Conservation (phyloP, 2,797 vertebrate species). For the Orientallactaga sibirica region DNA sequence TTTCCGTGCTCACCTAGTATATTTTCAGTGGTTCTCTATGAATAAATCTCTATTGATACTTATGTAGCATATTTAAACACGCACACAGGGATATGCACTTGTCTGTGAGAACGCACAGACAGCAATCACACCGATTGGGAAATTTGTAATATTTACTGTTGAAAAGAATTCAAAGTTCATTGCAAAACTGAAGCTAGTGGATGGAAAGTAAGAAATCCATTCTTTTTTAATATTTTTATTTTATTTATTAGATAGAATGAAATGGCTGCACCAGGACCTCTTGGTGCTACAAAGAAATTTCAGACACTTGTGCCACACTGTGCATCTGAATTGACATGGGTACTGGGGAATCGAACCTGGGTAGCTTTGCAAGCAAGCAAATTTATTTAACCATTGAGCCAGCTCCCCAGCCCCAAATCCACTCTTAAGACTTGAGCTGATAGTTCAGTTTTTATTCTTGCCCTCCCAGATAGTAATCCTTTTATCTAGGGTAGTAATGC, state of each 20-base stretch:
- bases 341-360: no score
- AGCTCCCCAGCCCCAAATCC: no score
- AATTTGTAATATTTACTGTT: slow-evolving; percentile 48
- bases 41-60: background rate
- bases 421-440: no score
- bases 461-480: slow-evolving; percentile 61
- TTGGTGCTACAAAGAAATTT: background rate
- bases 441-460: slow-evolving; percentile 62
- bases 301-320: slow-evolving; percentile 5
- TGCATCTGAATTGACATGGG: background rate
- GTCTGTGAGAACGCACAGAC: slow-evolving; percentile 45
- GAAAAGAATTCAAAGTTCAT: slow-evolving; percentile 54
- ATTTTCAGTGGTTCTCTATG: slow-evolving; percentile 50
- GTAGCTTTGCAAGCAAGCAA: no score
- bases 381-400: no score
- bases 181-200: slow-evolving; percentile 42
- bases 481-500: slow-evolving; percentile 64
- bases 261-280: no score
- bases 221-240: background rate
- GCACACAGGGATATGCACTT: background rate
- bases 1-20: slow-evolving; percentile 16
- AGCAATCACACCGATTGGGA: slow-evolving; percentile 54
- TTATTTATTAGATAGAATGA: background rate
- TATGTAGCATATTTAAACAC: background rate
- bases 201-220: slow-evolving; percentile 50